A percentile compares a stretch with the other conserved stretches of the same genome.
Conservation (phyloP, 2,888 invertebrate genomes). For the Achlya flavicornis region DNA sequence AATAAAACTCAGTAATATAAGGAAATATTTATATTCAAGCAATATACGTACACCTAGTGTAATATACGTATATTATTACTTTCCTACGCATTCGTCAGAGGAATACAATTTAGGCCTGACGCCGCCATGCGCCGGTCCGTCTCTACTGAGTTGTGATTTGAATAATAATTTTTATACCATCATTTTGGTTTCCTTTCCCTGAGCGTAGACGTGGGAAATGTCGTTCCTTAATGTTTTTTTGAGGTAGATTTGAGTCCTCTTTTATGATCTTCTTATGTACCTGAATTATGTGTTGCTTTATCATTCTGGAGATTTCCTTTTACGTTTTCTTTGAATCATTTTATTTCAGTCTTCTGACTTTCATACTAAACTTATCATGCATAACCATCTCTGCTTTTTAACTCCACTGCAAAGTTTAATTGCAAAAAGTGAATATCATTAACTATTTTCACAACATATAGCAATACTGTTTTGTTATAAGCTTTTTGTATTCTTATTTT, state of each 20-base stretch:
- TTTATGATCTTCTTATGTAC: constrained; percentile 20
- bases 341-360: background rate
- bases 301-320: background rate
- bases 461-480: too few species aligned
- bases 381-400: background rate
- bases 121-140: constrained; percentile 70
- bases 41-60: constrained; percentile 26
- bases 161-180: constrained; percentile 80
- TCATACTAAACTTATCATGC: background rate
- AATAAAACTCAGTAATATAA: constrained; percentile 27
- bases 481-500: background rate
- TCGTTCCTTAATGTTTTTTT: constrained; percentile 68
- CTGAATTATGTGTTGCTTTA: constrained; percentile 9
- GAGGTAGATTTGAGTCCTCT: constrained; percentile 45
- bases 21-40: constrained; percentile 46
- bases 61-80: constrained; percentile 62
- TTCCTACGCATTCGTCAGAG: constrained; percentile 72
- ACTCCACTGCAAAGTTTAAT: background rate
- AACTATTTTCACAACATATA: too few species aligned
- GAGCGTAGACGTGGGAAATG: constrained; percentile 77
- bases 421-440: too few species aligned
- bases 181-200: constrained; percentile 80
- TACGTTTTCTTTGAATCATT: background rate
- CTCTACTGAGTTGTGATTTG: constrained; percentile 76
- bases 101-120: constrained; percentile 78